Base-by-base conservation (phyloP, 2,113 vertebrate species). In the Petrocephalus microphthalmus region DNA sequence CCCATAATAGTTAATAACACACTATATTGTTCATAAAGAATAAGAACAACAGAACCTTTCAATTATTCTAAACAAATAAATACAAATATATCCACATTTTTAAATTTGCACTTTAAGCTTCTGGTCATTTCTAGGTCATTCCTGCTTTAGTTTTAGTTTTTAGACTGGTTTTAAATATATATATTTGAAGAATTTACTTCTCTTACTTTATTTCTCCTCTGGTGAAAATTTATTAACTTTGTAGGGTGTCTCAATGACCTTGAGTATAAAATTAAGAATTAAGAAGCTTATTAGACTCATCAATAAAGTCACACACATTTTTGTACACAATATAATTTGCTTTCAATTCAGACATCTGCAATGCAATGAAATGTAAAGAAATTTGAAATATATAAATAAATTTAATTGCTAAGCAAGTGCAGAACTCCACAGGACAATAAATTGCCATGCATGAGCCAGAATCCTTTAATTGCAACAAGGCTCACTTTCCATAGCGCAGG, bases 401-500 rank as follows among this genome's bases (percentile, higher is more conserved):
- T 56, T 5, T 33, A 85, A 37, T 19, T 53, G 25, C 13, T 42
- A 37, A 42, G 25, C 51, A 57, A 86, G 19, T 45, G 33, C 53
- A 57, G 7, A 56, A 86, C n/a, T 29, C 33, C 54, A 42, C 6
- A 86, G 49, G 54, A 37, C 42, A 45, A 11, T 45, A 52, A 45
- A n/a, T 53, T 60, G 33, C 56, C 17, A 86, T 37, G 25, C 37
- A n/a, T 60, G 3, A 57, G 33, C 51, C 56, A 20, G 29, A 85
- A 20, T n/a, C 54, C 83, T 57, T 85, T 33, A 22, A 22, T 11
- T 45, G 85, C 3, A 25, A 64, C 20, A 22, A 17, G 25, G 67
- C 87, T 89, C 94, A 91, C 91, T 94, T 94, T 54, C 96, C 95
- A 0, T 95, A 96, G 88, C 95, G 93, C 57, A 96, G 91, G 10